Conservation (phyloP, 2,888 invertebrate species). For the Acronicta psi region DNA sequence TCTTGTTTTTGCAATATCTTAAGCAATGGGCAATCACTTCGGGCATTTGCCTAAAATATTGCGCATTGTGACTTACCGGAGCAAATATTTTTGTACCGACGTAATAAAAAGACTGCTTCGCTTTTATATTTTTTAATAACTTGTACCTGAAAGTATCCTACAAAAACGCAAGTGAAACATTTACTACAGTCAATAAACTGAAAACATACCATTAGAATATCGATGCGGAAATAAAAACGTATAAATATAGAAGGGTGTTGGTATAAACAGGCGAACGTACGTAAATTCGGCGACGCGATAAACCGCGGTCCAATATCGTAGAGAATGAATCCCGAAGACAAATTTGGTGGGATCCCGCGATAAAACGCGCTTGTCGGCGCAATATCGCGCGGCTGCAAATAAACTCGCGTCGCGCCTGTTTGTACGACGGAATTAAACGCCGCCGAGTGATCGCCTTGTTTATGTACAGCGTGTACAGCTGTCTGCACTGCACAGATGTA, state of each 20-base stretch:
- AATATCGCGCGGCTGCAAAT: slow-evolving; percentile 57
- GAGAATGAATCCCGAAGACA: slow-evolving; percentile 65
- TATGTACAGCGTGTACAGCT: slow-evolving; percentile 29
- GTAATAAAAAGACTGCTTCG: slow-evolving; percentile 19
- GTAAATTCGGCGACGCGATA: slow-evolving; percentile 61
- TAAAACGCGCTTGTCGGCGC: slow-evolving; percentile 53
- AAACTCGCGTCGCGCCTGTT: slow-evolving; percentile 51
- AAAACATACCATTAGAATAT: slow-evolving; percentile 55
- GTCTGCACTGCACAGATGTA: not conserved
- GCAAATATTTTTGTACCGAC: slow-evolving; percentile 20
- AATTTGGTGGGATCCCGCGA: slow-evolving; percentile 65
- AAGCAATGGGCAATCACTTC: slow-evolving; percentile 38
- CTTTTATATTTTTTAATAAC: slow-evolving; percentile 32
- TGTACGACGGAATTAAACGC: slow-evolving; percentile 54
- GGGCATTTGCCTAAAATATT: slow-evolving; percentile 32
- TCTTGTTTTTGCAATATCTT: slow-evolving; percentile 39
- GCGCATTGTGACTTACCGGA: slow-evolving; percentile 25
- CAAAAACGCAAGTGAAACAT: slow-evolving; percentile 20
- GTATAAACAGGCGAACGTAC: slow-evolving; percentile 60
- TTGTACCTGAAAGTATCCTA: slow-evolving; percentile 33
- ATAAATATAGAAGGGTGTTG: slow-evolving; percentile 51
- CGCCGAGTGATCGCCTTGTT: slow-evolving; percentile 49
- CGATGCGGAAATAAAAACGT: slow-evolving; percentile 47
- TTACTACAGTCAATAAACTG: slow-evolving; percentile 52
- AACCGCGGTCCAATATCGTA: slow-evolving; percentile 65